phyloP scores from a whole-genome alignment of 2,888 invertebrate genomes.

The Cremastinae sp. region DNA sequence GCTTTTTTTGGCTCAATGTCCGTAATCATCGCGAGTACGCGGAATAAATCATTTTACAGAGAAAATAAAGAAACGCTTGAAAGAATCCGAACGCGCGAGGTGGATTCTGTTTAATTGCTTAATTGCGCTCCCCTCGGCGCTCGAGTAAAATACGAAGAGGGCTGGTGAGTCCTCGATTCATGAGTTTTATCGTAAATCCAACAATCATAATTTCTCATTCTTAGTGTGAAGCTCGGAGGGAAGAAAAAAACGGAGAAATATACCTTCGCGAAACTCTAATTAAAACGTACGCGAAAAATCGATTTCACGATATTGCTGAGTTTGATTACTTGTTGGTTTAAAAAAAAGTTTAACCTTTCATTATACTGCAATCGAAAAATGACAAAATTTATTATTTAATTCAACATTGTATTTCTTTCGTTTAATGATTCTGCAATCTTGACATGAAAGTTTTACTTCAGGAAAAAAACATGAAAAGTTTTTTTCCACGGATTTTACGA shows the following conservation, averaged over 20 bases:
- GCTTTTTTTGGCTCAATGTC: not conserved
- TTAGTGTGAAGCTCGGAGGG: constrained; percentile 3
- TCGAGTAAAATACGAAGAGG: constrained; percentile 52
- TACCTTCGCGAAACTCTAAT: constrained; percentile 50
- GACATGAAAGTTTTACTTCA: too few species aligned
- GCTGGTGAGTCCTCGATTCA: not conserved
- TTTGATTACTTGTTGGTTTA: not conserved
- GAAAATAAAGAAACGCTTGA: constrained; percentile 20
- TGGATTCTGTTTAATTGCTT: constrained; percentile 79
- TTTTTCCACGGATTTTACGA: constrained; percentile 2
- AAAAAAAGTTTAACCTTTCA: not conserved
- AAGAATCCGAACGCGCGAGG: constrained; percentile 70
- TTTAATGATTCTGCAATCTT: too few species aligned
- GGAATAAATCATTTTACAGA: constrained; percentile 37
- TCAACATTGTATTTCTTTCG: too few species aligned
- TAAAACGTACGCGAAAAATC: constrained; percentile 47
- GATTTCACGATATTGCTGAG: constrained; percentile 39
- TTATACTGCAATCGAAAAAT: not conserved
- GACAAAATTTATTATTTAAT: too few species aligned
- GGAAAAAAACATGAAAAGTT: constrained; percentile 20
- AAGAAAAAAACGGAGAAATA: constrained; percentile 5
- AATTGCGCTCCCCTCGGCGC: constrained; percentile 79
- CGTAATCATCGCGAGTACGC: constrained; percentile 39
- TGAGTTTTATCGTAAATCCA: constrained; percentile 18
- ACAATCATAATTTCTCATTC: constrained; percentile 3